These are phyloP conservation scores for Trypoxylus dichotomus DNA, from an alignment of 1,140 invertebrate species.

Conservation along the genomic window DNA sequence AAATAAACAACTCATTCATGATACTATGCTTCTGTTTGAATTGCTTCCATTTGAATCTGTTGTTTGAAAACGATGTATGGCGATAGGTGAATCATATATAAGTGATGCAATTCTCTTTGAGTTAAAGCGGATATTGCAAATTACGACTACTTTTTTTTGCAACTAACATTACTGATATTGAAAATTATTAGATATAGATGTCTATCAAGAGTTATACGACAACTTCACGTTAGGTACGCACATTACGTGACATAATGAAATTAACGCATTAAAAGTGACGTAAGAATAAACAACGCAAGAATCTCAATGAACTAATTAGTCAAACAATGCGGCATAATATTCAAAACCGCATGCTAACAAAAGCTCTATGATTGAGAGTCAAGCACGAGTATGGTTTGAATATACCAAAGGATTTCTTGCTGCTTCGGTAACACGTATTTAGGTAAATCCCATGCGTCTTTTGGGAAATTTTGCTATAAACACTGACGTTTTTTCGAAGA, in stretches of 20 bases:
- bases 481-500: too few relatives aligned
- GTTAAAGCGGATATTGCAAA: background rate
- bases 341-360: background rate
- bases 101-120: conserved; percentile 4
- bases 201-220: background rate
- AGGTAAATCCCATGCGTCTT: too few relatives aligned
- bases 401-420: too few relatives aligned
- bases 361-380: too few relatives aligned
- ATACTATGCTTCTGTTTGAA: too few relatives aligned
- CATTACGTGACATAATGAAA: background rate
- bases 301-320: background rate
- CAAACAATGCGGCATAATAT: background rate
- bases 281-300: background rate
- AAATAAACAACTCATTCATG: too few relatives aligned
- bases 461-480: too few relatives aligned
- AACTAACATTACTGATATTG: background rate
- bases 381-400: too few relatives aligned
- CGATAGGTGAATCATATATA: background rate
- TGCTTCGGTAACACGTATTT: too few relatives aligned
- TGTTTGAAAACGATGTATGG: background rate
- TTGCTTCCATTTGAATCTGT: background rate
- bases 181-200: background rate
- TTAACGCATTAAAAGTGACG: background rate
- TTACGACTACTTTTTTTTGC: background rate
- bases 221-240: too few relatives aligned